Conservation (phyloP, 2,888 invertebrate species). For the Agriopis aurantiaria region DNA sequence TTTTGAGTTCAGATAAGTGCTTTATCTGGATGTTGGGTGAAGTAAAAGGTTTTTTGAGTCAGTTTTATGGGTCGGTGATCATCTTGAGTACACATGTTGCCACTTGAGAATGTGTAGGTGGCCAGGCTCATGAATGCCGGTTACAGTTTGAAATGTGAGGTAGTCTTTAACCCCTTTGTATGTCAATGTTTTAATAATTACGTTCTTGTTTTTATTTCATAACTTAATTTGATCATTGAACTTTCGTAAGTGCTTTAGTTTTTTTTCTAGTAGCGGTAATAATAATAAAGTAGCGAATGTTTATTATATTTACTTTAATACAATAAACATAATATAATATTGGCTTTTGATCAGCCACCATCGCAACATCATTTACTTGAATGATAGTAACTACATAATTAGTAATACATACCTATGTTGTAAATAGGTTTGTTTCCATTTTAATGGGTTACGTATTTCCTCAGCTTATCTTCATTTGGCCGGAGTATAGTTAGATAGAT, state of each 20-base stretch:
- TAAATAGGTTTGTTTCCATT: too few relatives aligned
- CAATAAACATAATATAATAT: too few relatives aligned
- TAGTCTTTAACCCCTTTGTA: not conserved
- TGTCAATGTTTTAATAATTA: constrained; percentile 11
- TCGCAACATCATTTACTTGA: too few relatives aligned
- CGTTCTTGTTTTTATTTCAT: not conserved
- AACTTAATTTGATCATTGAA: not conserved
- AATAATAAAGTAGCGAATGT: too few relatives aligned
- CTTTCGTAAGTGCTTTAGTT: not conserved
- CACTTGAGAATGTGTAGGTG: constrained; percentile 46
- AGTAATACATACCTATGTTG: too few relatives aligned
- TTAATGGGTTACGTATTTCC: too few relatives aligned
- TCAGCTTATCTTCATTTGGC: too few relatives aligned
- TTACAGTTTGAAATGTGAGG: constrained; percentile 6
- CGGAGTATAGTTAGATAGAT: too few relatives aligned
- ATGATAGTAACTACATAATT: too few relatives aligned
- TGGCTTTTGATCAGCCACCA: too few relatives aligned
- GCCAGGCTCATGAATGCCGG: constrained; percentile 18
- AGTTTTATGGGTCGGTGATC: constrained; percentile 43
- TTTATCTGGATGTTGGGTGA: constrained; percentile 25
- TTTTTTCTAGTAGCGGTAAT: too few relatives aligned
- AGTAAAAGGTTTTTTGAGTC: constrained; percentile 37
- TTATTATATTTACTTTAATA: too few relatives aligned
- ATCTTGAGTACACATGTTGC: constrained; percentile 56
- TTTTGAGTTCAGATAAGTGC: constrained; percentile 10